A percentile compares a stretch with the other conserved stretches of the same genome.
Conservation (phyloP, 2,113 vertebrate genomes). For the Indicator indicator region DNA sequence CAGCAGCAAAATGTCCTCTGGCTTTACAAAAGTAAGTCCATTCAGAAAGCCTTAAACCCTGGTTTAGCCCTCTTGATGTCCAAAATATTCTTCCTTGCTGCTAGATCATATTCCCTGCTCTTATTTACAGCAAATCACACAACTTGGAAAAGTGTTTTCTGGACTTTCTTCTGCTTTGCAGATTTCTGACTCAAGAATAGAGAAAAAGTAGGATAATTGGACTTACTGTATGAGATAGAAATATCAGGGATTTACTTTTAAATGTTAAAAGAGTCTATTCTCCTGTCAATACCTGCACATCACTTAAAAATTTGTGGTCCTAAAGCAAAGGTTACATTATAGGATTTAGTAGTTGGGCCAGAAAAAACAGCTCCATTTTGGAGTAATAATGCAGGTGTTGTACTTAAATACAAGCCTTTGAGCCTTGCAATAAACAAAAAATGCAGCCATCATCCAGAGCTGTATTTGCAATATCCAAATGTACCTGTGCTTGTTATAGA, state of each 20-base stretch:
- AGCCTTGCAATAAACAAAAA: not conserved
- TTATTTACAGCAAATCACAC: not conserved
- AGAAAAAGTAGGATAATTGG: not conserved
- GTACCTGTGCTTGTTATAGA: constrained; percentile 39
- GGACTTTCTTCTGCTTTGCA: not conserved
- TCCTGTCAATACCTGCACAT: not conserved
- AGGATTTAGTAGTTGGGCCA: not conserved
- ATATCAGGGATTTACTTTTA: constrained; percentile 20
- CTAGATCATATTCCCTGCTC: not conserved
- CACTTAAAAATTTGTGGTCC: not conserved
- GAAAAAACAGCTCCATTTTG: not conserved
- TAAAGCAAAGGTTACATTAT: not conserved
- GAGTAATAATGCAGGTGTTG: not conserved
- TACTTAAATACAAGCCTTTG: not conserved
- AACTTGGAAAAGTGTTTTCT: not conserved
- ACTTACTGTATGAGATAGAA: not conserved
- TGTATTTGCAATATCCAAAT: constrained; percentile 21
- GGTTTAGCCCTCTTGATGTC: not conserved
- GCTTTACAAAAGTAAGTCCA: not conserved
- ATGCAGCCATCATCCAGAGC: not conserved
- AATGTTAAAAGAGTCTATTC: constrained; percentile 6
- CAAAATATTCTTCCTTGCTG: not conserved
- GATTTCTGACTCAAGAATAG: not conserved
- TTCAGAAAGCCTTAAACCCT: not conserved
- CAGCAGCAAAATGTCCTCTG: not conserved